Percentiles rank a stretch among this genome's conserved stretches.
phyloP scores from a whole-genome alignment of 2,113 vertebrate genomes.

The Aegithalos caudatus region DNA sequence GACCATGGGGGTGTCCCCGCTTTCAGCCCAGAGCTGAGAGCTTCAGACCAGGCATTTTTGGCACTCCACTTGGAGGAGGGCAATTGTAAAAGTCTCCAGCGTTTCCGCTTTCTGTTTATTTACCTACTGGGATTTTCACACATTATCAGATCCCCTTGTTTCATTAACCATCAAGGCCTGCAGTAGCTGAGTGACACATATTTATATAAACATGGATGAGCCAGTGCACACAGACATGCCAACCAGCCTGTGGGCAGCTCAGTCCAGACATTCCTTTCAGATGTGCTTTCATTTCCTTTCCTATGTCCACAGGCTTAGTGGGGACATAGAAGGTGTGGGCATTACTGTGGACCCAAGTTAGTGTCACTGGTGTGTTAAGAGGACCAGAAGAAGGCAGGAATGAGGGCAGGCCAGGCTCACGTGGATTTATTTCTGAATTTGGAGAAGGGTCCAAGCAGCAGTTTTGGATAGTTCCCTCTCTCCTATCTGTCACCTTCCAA shows the following conservation, averaged over 20 bases:
- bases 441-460: neutral
- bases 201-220: constrained; percentile 20
- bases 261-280: neutral
- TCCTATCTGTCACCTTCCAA: neutral
- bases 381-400: neutral
- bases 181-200: neutral
- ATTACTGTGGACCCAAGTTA: neutral
- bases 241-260: neutral
- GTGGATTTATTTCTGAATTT: neutral
- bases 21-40: neutral
- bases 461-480: neutral
- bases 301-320: neutral
- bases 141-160: constrained; percentile 50
- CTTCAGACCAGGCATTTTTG: neutral
- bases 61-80: neutral
- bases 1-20: fast-evolving
- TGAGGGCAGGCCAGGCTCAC: neutral
- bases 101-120: constrained; percentile 54
- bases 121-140: constrained; percentile 43
- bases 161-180: constrained; percentile 23
- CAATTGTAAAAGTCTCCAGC: neutral
- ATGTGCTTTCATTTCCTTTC: neutral
- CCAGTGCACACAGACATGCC: neutral
- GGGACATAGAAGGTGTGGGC: neutral
- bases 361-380: neutral